phyloP scores from a whole-genome alignment of 2,797 vertebrate species.

The Cossypha polioptera region DNA sequence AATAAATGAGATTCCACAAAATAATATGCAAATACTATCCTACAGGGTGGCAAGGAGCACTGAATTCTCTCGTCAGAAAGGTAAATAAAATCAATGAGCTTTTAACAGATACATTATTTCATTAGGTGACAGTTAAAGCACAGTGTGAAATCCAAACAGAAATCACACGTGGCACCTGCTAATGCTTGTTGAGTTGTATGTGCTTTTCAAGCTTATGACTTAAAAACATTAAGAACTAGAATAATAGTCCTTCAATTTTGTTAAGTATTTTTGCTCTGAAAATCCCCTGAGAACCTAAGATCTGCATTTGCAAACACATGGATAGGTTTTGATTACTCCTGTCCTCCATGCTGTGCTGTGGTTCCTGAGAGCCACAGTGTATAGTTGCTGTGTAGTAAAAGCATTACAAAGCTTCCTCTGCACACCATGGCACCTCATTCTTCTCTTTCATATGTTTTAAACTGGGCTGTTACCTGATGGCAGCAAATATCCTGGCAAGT shows the following conservation, averaged over 20 bases:
- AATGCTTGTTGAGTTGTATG: background rate
- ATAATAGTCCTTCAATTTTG: background rate
- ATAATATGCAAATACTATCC: background rate
- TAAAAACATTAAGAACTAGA: background rate
- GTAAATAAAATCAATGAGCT: constrained; percentile 34
- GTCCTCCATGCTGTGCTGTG: background rate
- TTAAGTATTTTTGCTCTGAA: background rate
- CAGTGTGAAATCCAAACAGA: constrained; percentile 46
- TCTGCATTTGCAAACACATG: background rate
- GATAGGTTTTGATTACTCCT: background rate
- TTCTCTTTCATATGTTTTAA: background rate
- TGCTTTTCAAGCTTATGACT: background rate
- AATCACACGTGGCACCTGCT: constrained; percentile 16
- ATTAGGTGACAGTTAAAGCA: constrained; percentile 33
- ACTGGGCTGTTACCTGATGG: background rate
- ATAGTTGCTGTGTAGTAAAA: background rate
- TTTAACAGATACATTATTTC: constrained; percentile 38
- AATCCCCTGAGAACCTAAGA: background rate
- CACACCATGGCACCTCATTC: background rate
- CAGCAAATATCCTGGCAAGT: background rate
- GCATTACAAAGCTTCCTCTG: background rate
- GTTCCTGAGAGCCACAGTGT: background rate
- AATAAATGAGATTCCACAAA: background rate
- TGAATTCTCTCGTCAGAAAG: constrained; percentile 7
- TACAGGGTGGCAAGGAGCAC: background rate